phyloP scores from a whole-genome alignment of 2,888 invertebrate species.

The Mimumesa dahlbomi region DNA sequence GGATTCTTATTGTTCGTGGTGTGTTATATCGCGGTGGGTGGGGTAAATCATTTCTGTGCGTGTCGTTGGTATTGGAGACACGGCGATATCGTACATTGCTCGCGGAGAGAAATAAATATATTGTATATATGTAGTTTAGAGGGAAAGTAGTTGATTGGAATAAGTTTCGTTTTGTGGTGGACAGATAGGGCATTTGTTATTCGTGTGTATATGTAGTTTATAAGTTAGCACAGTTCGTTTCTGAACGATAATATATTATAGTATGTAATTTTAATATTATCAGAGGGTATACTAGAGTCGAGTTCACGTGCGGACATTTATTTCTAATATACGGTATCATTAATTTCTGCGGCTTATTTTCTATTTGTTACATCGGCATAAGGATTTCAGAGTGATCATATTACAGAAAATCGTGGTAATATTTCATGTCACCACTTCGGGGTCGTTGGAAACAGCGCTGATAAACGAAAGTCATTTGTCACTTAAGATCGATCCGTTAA shows the following conservation, averaged over 20 bases:
- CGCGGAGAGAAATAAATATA: too few species aligned
- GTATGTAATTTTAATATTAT: neutral
- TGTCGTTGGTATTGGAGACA: too few species aligned
- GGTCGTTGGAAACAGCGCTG: slow-evolving; percentile 31
- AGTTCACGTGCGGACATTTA: slow-evolving; percentile 18
- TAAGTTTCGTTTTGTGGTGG: too few species aligned
- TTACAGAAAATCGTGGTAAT: slow-evolving; percentile 50
- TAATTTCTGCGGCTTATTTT: slow-evolving; percentile 30
- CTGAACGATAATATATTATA: slow-evolving; percentile 6
- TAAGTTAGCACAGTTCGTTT: too few species aligned
- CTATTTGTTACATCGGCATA: slow-evolving; percentile 15
- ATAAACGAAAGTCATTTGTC: slow-evolving; percentile 56
- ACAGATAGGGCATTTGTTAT: too few species aligned
- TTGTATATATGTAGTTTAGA: too few species aligned
- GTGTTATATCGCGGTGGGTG: too few species aligned
- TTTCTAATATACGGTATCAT: slow-evolving; percentile 29
- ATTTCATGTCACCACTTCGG: slow-evolving; percentile 55
- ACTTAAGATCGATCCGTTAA: slow-evolving; percentile 51
- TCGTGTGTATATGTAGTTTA: too few species aligned
- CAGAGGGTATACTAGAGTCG: neutral
- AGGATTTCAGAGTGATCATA: slow-evolving; percentile 42
- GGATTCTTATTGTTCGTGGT: neutral
- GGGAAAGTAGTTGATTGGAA: too few species aligned
- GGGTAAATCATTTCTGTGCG: too few species aligned
- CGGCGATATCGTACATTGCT: too few species aligned